Evolutionary conservation across 2,797 vertebrate genomes (phyloP).

Genomic region (Sebastiscus tertius): DNA sequence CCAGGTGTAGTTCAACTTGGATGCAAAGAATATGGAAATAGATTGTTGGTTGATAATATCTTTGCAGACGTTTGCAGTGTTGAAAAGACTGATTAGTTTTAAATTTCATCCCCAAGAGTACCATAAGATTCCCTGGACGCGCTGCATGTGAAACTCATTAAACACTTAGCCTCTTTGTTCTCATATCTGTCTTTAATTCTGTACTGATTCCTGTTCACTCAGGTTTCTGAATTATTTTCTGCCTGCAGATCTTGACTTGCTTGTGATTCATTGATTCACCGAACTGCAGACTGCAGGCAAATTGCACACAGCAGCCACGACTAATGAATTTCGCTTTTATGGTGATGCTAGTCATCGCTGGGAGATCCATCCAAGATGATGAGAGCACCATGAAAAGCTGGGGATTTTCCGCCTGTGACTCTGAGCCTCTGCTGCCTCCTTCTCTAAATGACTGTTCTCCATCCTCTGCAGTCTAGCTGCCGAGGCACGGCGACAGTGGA

Average conservation of each 20-base stretch:
- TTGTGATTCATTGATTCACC: constrained; percentile 18
- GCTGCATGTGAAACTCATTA: not conserved
- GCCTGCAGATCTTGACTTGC: not conserved
- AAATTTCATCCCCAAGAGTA: not conserved
- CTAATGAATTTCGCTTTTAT: constrained; percentile 10
- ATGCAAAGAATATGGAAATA: not conserved
- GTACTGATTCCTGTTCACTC: not conserved
- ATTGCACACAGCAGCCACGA: constrained; percentile 14
- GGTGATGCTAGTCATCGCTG: constrained; percentile 11
- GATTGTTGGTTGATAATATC: not conserved
- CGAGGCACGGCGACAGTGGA: not conserved
- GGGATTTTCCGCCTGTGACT: constrained; percentile 25
- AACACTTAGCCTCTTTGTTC: not conserved
- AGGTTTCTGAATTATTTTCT: not conserved
- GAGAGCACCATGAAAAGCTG: not conserved
- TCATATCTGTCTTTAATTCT: not conserved
- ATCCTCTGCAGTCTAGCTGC: not conserved
- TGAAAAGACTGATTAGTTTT: not conserved
- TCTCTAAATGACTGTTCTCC: not conserved
- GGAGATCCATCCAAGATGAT: constrained; percentile 36
- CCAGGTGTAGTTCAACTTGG: not conserved
- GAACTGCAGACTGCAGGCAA: constrained; percentile 25
- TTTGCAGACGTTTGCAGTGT: not conserved
- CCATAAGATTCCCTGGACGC: not conserved
- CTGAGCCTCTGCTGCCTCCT: constrained; percentile 15